phyloP scores from a whole-genome alignment of 2,888 invertebrate genomes.

The Pseudolycoriella hygida region DNA sequence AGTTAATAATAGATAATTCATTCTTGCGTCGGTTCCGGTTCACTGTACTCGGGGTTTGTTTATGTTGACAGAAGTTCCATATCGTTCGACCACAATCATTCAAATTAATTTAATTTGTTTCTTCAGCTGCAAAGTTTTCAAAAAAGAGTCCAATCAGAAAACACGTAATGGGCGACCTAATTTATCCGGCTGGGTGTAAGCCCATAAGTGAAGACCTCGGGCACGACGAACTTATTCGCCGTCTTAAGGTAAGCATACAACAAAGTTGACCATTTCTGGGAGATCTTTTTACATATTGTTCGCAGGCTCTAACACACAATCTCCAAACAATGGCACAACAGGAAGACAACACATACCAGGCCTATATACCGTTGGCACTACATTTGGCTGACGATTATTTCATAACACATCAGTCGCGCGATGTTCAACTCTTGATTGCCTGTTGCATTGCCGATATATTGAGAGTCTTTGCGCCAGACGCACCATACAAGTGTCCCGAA shows the following conservation, averaged over 20 bases:
- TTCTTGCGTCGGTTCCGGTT: too few relatives aligned
- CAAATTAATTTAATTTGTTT: too few relatives aligned
- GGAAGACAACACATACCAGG: constrained; percentile 72
- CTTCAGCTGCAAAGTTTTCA: too few relatives aligned
- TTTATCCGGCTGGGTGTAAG: constrained; percentile 89
- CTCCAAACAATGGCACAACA: constrained; percentile 94
- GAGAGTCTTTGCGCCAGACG: constrained; percentile 91
- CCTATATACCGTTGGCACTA: constrained; percentile 79
- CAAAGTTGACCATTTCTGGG: constrained; percentile 1
- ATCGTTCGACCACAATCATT: too few relatives aligned
- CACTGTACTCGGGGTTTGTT: too few relatives aligned
- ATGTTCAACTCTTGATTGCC: constrained; percentile 86
- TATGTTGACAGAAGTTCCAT: too few relatives aligned
- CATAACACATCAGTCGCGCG: constrained; percentile 71
- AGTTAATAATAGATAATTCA: too few relatives aligned
- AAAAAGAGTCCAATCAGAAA: too few relatives aligned
- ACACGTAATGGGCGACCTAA: constrained; percentile 56
- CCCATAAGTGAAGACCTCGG: constrained; percentile 89
- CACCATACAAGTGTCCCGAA: constrained; percentile 90
- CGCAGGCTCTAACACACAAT: constrained; percentile 72
- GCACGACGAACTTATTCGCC: constrained; percentile 85
- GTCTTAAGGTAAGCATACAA: constrained; percentile 57
- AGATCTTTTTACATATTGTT: background rate
- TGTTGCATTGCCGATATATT: constrained; percentile 96
- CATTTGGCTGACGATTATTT: constrained; percentile 89